These are phyloP conservation scores for Corbicula japonica DNA, from an alignment of 2,888 invertebrate genomes.

Conservation along the genomic window DNA sequence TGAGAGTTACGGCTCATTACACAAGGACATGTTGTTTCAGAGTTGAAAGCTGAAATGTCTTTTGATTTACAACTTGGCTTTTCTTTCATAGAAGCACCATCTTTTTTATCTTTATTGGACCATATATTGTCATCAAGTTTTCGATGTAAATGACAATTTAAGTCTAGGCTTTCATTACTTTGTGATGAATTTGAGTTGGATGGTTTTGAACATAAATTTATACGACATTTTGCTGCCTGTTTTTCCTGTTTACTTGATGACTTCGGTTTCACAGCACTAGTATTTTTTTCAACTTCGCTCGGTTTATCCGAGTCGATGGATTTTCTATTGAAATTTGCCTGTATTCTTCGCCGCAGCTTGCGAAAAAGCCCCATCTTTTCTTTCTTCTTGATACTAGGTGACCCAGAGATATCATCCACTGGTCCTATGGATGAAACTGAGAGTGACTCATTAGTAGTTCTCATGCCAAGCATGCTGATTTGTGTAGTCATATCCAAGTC, in stretches of 20 bases:
- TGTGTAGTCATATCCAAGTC: conserved; percentile 34
- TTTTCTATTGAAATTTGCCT: conserved; percentile 74
- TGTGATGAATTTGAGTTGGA: conserved; percentile 78
- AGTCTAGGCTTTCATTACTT: conserved; percentile 79
- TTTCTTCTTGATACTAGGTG: conserved; percentile 69
- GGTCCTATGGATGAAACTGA: conserved; percentile 61
- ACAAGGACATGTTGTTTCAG: conserved; percentile 37
- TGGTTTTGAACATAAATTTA: conserved; percentile 73
- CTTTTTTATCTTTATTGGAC: conserved; percentile 77
- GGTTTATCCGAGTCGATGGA: conserved; percentile 68
- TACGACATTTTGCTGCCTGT: conserved; percentile 70
- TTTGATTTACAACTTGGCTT: conserved; percentile 79
- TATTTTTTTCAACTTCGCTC: conserved; percentile 57
- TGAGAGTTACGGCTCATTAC: conserved; percentile 28
- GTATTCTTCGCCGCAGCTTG: conserved; percentile 75
- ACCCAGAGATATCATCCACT: conserved; percentile 66
- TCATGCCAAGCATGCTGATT: conserved; percentile 57
- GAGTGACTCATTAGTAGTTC: conserved; percentile 61
- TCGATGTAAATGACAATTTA: conserved; percentile 70
- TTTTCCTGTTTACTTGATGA: conserved; percentile 73
- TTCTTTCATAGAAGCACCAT: conserved; percentile 71
- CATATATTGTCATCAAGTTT: conserved; percentile 70
- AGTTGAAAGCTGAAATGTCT: conserved; percentile 79
- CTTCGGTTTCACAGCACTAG: conserved; percentile 59
- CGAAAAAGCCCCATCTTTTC: conserved; percentile 79